These are phyloP conservation scores for Desmodus rotundus DNA, from an alignment of 2,113 vertebrate species.

Conservation along the genomic window DNA sequence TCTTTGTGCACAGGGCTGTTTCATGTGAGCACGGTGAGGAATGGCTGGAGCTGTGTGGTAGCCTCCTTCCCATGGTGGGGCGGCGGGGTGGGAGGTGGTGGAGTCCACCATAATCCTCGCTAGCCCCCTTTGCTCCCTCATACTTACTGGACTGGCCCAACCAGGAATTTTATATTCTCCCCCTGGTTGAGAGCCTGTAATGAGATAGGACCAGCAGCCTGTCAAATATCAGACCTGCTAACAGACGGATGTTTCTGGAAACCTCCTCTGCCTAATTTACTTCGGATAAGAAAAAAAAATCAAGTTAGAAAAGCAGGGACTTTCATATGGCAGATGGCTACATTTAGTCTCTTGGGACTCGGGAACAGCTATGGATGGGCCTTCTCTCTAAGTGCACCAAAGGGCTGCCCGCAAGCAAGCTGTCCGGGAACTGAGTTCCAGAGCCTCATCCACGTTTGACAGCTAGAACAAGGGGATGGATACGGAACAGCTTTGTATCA, in stretches of 20 bases:
- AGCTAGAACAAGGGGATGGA: not conserved
- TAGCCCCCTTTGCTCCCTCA: not conserved
- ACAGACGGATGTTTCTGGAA: not conserved
- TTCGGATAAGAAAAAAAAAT: not conserved
- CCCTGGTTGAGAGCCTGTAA: not conserved
- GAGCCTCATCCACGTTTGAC: not conserved
- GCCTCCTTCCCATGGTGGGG: not conserved
- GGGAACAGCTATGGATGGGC: not conserved
- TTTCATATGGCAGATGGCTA: not conserved
- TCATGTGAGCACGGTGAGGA: not conserved
- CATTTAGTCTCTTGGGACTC: not conserved
- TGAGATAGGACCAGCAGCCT: not conserved
- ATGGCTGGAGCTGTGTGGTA: not conserved
- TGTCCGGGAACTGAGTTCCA: not conserved
- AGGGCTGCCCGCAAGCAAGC: not conserved
- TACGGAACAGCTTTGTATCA: not conserved
- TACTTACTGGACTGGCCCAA: not conserved
- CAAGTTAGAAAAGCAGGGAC: not conserved
- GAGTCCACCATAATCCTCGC: not conserved
- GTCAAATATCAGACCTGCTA: not conserved
- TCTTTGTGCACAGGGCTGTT: not conserved
- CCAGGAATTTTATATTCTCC: not conserved
- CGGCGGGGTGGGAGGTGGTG: rapidly evolving
- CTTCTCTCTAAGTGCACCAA: not conserved
- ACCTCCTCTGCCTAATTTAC: not conserved